phyloP scores from a whole-genome alignment of 2,888 invertebrate species.

The Archips crataeganus region DNA sequence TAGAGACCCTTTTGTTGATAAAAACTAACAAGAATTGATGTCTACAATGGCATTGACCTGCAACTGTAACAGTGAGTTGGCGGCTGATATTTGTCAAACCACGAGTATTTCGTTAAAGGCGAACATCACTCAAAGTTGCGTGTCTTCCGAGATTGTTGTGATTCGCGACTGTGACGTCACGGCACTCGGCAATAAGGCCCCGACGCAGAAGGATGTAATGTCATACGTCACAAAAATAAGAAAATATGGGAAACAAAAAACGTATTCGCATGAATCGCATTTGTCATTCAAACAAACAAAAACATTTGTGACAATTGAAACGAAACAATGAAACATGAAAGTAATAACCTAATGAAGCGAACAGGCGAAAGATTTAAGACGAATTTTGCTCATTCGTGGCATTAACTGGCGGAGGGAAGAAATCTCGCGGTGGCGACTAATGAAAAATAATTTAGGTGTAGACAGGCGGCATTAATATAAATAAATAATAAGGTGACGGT shows the following conservation, averaged over 20 bases:
- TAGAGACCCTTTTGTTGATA: background rate
- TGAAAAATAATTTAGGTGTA: constrained; percentile 75
- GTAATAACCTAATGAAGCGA: constrained; percentile 41
- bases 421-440: constrained; percentile 63
- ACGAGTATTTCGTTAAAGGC: constrained; percentile 21
- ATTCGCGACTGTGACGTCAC: constrained; percentile 33
- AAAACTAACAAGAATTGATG: background rate
- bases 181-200: constrained; percentile 37
- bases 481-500: constrained; percentile 79
- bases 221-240: constrained; percentile 40
- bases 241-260: constrained; percentile 34
- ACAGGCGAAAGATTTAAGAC: constrained; percentile 38
- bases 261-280: constrained; percentile 33
- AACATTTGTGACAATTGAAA: constrained; percentile 39
- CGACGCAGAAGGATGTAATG: constrained; percentile 40
- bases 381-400: constrained; percentile 61
- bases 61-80: constrained; percentile 4
- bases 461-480: constrained; percentile 78
- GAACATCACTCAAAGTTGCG: constrained; percentile 41
- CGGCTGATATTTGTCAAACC: constrained; percentile 20
- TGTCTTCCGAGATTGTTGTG: constrained; percentile 39
- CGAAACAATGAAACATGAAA: constrained; percentile 42
- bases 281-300: constrained; percentile 36
- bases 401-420: constrained; percentile 54
- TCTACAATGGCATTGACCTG: background rate